Evolutionary conservation across 1,140 invertebrate species (phyloP).

Genomic region (Teleopsis dalmanni): DNA sequence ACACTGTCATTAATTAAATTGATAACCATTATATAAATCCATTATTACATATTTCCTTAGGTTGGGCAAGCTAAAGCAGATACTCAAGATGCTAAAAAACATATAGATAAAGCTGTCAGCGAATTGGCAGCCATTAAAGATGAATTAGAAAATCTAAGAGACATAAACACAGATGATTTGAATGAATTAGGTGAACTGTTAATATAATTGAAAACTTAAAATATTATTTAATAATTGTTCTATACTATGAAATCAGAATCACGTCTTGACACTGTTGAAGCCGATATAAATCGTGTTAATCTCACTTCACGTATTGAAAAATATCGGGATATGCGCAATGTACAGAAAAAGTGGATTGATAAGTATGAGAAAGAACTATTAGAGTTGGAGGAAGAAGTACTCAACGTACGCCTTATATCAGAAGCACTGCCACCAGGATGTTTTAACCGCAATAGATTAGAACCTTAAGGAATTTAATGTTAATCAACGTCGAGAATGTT

Average conservation of each 20-base stretch:
- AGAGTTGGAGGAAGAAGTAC: conserved; percentile 67
- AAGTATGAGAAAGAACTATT: conserved; percentile 74
- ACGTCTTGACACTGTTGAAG: conserved; percentile 65
- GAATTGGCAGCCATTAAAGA: conserved; percentile 73
- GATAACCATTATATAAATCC: neutral
- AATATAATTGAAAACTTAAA: conserved; percentile 3
- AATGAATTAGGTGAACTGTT: conserved; percentile 50
- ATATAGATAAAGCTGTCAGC: conserved; percentile 70
- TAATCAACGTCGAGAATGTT: too few relatives aligned
- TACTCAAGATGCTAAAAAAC: conserved; percentile 66
- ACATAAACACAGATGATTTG: conserved; percentile 63
- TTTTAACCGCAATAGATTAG: conserved; percentile 61
- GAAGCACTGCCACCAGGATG: conserved; percentile 74
- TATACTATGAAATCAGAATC: conserved; percentile 49
- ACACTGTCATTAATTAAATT: conserved; percentile 9
- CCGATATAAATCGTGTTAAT: conserved; percentile 62
- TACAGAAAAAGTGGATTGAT: conserved; percentile 70
- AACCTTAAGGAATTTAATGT: conserved; percentile 44
- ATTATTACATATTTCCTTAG: conserved; percentile 38
- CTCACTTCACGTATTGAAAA: conserved; percentile 67
- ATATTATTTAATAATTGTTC: neutral
- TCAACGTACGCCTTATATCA: conserved; percentile 78
- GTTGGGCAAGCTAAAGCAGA: conserved; percentile 82
- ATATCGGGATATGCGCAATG: conserved; percentile 62
- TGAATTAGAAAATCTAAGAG: conserved; percentile 68